Evolutionary conservation across 2,797 vertebrate genomes (phyloP), one percentile per base, ranked within the genome.

Genomic region (Epinephelus malabaricus): DNA sequence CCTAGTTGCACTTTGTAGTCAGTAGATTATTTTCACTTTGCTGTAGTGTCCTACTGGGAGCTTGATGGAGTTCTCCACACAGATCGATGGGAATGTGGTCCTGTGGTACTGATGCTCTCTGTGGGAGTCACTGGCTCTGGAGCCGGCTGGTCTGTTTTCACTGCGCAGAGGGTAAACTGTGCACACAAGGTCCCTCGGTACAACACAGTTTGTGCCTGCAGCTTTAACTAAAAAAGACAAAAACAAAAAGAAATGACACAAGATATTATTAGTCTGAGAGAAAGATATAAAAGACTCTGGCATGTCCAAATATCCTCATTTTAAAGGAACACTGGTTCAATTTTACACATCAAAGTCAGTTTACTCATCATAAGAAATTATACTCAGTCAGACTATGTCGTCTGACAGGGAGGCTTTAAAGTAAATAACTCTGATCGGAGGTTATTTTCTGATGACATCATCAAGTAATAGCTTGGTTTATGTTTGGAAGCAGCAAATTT

Each of bases 11-110:
- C 87, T 87, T 87, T 88, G 86, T 77, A 65, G 65, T 71, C 53
- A 38, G 75, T 76, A 83, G 89, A 91, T 92, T 84, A 87, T 89
- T 88, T 91, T 84, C 87, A 80, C 86, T 88, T 83, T 84, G 79
- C 76, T 14, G 19, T 64, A 66, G 80, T 12, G 84, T 89, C 89
- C 83, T 82, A 64, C 81, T 15, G 78, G 80, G 87, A 86, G 89
- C 85, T 67, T 85, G 84, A 88, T 90, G 87, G 88, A 82, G 79
- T 75, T 78, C 87, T 86, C 78, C 64, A 86, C 78, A 73, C 84
- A 82, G 90, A 91, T 92, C 89, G 80, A 92, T 92, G 88, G 80
- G 38, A 88, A 87, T 80, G 83, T 85, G 85, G 75, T 88, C 86
- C 83, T 47, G 85, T 46, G 76, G 89, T 61, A 90, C 86, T 83